These are phyloP conservation scores for Crocallis elinguaria DNA, from an alignment of 2,888 invertebrate genomes.

Conservation along the genomic window DNA sequence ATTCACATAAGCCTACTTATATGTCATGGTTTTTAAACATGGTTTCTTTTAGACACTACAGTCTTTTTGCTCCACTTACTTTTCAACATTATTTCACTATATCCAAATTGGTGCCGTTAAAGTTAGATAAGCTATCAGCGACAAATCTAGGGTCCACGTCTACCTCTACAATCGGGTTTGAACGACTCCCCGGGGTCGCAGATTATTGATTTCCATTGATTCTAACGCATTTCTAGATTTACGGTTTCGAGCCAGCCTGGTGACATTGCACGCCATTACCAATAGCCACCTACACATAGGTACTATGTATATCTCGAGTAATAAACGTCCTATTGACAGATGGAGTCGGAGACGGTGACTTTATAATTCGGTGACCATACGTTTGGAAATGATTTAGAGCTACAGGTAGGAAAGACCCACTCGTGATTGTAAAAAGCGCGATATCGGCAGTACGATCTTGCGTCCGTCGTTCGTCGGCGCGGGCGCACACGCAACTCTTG, in stretches of 20 bases:
- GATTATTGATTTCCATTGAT: slow-evolving; percentile 80
- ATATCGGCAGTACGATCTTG: slow-evolving; percentile 68
- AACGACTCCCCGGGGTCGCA: slow-evolving; percentile 70
- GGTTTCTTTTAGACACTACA: too few species aligned
- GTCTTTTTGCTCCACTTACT: background rate
- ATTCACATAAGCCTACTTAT: too few species aligned
- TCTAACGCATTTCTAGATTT: slow-evolving; percentile 77
- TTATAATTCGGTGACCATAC: background rate
- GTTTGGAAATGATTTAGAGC: background rate
- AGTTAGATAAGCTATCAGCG: slow-evolving; percentile 11
- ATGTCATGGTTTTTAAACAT: too few species aligned
- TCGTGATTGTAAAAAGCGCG: slow-evolving; percentile 44
- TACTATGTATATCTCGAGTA: too few species aligned
- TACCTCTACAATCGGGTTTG: slow-evolving; percentile 50
- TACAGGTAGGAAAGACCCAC: slow-evolving; percentile 3
- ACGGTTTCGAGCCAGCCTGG: slow-evolving; percentile 54
- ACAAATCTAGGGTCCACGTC: slow-evolving; percentile 36
- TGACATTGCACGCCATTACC: slow-evolving; percentile 49
- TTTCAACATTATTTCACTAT: background rate
- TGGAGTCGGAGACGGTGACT: background rate
- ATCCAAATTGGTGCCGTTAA: background rate
- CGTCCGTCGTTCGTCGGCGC: slow-evolving; percentile 39
- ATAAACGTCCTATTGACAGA: slow-evolving; percentile 28
- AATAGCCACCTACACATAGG: background rate
- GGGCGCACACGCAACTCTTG: slow-evolving; percentile 59